Evolutionary conservation across 2,797 vertebrate genomes (phyloP), one percentile per base, ranked within the genome.

Genomic region (Sciurus carolinensis): DNA sequence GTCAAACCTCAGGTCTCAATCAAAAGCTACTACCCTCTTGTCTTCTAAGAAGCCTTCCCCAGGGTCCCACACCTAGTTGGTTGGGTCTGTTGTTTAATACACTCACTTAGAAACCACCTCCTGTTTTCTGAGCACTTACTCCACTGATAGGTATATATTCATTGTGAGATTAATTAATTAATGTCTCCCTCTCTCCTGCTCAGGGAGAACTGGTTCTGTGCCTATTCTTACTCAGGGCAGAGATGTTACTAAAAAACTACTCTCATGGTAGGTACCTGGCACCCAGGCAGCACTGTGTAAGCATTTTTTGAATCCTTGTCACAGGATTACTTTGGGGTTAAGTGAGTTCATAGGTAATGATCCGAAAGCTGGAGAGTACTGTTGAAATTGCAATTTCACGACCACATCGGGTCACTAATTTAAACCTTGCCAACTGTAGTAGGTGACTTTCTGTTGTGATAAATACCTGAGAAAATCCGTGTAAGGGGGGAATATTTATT

Each of bases 291-390:
- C 36, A 8, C 36, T 26, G 0, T n/a, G 69, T 54, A 10, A 82
- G 33, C 62, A 39, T 94, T 44, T 87, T 79, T 52, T 67, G 62
- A 57, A 42, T 91, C 59, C 42, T 73, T 64, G 71, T 92, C 47
- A 28, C 12, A 39, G 66, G 71, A 54, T 50, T 57, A 81, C 83
- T 88, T 72, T 91, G 50, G 75, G 69, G 72, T 33, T 47, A 52
- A 94, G 57, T 64, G 69, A 94, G 17, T 80, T 90, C 12, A 8
- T 44, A 42, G 64, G 6, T 44, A 33, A 59, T 50, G 90, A 64
- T 95, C 86, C 75, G 79, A 73, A 88, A 90, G 33, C 28, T 54
- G 33, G 30, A 73, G 80, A 54, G 47, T 85, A 39, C 73, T 67
- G 3, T 73, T 39, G 28, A 54, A 72, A 50, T 81, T 62, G 81